Percentiles rank a stretch among this genome's conserved stretches.
These are phyloP conservation scores for Novumbra hubbsi DNA, from an alignment of 2,797 vertebrate species.

Conservation along the genomic window DNA sequence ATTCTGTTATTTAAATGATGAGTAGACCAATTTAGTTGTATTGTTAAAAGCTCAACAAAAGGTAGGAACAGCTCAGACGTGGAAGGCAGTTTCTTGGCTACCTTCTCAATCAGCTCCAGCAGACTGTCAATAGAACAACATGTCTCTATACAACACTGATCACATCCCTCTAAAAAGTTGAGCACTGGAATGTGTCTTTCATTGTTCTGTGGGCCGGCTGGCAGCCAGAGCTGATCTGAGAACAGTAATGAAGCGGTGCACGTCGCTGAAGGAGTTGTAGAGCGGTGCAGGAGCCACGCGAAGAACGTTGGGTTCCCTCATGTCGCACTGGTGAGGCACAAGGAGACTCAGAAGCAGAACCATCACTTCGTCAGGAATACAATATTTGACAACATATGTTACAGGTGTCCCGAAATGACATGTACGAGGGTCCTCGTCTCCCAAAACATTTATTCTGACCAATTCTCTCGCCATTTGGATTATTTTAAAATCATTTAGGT, in stretches of 20 bases:
- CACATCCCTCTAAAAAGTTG: neutral
- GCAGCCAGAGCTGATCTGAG: slow-evolving; percentile 73
- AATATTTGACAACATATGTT: neutral
- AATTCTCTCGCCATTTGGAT: too few species aligned
- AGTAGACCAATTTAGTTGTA: neutral
- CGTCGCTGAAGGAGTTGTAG: slow-evolving; percentile 92
- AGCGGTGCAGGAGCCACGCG: slow-evolving; percentile 87
- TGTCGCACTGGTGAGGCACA: slow-evolving; percentile 80
- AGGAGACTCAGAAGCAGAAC: slow-evolving; percentile 16
- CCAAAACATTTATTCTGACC: too few species aligned
- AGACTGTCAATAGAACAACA: neutral
- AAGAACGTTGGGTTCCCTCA: slow-evolving; percentile 84
- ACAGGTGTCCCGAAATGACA: too few species aligned
- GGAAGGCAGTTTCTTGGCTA: too few species aligned
- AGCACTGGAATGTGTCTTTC: too few species aligned
- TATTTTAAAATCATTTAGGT: too few species aligned
- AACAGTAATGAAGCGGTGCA: slow-evolving; percentile 80
- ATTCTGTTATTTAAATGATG: neutral
- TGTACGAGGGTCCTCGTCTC: too few species aligned
- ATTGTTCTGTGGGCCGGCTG: slow-evolving; percentile 19
- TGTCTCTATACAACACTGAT: neutral
- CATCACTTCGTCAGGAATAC: neutral
- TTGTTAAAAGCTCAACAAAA: neutral
- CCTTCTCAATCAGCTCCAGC: neutral
- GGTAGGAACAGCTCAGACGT: neutral